These are phyloP conservation scores for Calliopum simillimum DNA, from an alignment of 2,888 invertebrate genomes.

Conservation along the genomic window DNA sequence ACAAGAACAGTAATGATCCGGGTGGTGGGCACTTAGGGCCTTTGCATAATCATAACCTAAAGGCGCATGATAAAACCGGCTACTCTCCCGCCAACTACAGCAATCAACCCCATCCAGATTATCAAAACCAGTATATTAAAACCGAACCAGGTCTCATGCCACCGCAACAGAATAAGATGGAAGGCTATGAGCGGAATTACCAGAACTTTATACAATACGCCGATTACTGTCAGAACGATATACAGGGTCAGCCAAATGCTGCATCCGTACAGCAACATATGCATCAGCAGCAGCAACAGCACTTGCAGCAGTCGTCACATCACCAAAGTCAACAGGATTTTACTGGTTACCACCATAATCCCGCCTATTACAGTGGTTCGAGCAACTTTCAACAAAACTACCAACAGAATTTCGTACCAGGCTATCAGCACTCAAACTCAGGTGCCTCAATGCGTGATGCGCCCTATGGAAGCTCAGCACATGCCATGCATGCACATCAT, in stretches of 20 bases:
- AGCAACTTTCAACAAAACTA: slow-evolving; percentile 64
- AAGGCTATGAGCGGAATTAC: slow-evolving; percentile 67
- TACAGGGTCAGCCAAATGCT: slow-evolving; percentile 57
- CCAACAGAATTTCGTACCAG: slow-evolving; percentile 64
- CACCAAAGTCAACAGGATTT: slow-evolving; percentile 57
- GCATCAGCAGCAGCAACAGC: slow-evolving; percentile 51
- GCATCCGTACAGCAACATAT: slow-evolving; percentile 44
- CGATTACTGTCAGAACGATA: slow-evolving; percentile 67
- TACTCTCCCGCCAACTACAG: slow-evolving; percentile 51
- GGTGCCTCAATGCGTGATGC: slow-evolving; percentile 46
- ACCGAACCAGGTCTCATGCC: slow-evolving; percentile 65
- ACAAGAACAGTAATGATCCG: slow-evolving; percentile 66
- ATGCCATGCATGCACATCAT: slow-evolving; percentile 48
- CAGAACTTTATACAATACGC: slow-evolving; percentile 68
- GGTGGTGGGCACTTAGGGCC: slow-evolving; percentile 55
- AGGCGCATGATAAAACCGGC: slow-evolving; percentile 47
- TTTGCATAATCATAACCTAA: slow-evolving; percentile 42
- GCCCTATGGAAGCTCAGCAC: slow-evolving; percentile 54
- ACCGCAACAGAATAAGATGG: slow-evolving; percentile 65
- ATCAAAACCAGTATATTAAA: slow-evolving; percentile 63
- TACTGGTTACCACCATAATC: slow-evolving; percentile 57
- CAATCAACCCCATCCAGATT: slow-evolving; percentile 52
- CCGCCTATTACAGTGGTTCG: slow-evolving; percentile 57
- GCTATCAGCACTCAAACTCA: slow-evolving; percentile 60
- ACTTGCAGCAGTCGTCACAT: slow-evolving; percentile 53